phyloP scores from a whole-genome alignment of 2,888 invertebrate species.

The Sinelater perroti region DNA sequence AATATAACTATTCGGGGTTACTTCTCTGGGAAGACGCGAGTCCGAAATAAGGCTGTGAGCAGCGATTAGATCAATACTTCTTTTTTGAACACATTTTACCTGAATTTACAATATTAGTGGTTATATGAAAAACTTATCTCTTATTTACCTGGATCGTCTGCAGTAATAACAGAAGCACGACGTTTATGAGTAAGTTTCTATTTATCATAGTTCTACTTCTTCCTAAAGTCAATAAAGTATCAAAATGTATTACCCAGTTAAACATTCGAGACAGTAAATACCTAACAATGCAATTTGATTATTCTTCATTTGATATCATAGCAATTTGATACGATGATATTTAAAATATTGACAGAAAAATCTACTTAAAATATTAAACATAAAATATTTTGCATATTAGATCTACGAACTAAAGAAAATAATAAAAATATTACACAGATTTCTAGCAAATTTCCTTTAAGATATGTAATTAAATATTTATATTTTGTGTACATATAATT shows the following conservation, averaged over 20 bases:
- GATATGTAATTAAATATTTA: too few species aligned
- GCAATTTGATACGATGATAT: too few species aligned
- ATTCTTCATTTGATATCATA: too few species aligned
- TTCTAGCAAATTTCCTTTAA: too few species aligned
- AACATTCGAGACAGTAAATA: too few species aligned
- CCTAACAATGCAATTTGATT: too few species aligned
- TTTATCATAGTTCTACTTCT: neutral
- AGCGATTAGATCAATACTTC: constrained; percentile 78
- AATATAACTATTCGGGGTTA: constrained; percentile 73
- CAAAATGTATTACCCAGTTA: neutral
- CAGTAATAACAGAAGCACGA: constrained; percentile 2
- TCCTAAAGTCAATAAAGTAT: constrained; percentile 2
- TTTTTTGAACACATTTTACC: constrained; percentile 40
- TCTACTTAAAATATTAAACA: too few species aligned
- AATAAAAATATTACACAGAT: too few species aligned
- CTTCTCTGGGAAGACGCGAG: constrained; percentile 68
- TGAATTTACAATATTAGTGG: neutral
- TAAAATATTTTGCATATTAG: too few species aligned
- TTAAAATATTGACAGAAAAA: too few species aligned
- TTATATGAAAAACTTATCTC: neutral
- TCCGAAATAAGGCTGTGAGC: constrained; percentile 72
- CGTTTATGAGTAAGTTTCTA: neutral
- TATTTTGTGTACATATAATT: too few species aligned
- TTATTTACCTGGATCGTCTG: constrained; percentile 10
- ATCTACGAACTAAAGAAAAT: too few species aligned